phyloP scores from a whole-genome alignment of 2,113 vertebrate genomes.

The Daubentonia madagascariensis region DNA sequence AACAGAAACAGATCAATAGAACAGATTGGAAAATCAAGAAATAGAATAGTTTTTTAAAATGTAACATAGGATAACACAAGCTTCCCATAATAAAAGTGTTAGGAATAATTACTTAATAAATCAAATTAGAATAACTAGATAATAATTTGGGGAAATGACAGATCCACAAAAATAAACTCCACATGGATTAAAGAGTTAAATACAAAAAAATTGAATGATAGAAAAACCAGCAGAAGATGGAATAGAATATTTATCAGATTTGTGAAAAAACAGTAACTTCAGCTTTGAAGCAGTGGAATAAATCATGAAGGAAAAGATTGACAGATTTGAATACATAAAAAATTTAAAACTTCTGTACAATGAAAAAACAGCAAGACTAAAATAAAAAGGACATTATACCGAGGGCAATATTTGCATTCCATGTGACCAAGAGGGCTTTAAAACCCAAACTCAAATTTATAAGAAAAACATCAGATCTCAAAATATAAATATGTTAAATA shows the following conservation, averaged over 20 bases:
- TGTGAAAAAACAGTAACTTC: slow-evolving; percentile 53
- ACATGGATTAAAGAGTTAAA: slow-evolving; percentile 44
- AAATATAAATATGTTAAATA: slow-evolving; percentile 49
- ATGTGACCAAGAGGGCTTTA: neutral
- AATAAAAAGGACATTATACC: slow-evolving; percentile 53
- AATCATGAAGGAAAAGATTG: slow-evolving; percentile 68
- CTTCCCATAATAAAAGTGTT: neutral
- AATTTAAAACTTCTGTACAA: slow-evolving; percentile 54
- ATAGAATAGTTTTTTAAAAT: slow-evolving; percentile 15
- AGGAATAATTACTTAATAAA: slow-evolving; percentile 4
- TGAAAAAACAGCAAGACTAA: slow-evolving; percentile 46
- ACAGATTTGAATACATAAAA: slow-evolving; percentile 74
- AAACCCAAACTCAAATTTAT: slow-evolving; percentile 27
- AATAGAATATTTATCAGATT: slow-evolving; percentile 73
- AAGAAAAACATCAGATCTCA: slow-evolving; percentile 29
- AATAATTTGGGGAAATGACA: neutral
- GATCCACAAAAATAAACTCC: neutral
- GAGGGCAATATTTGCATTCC: slow-evolving; percentile 49
- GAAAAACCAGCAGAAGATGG: slow-evolving; percentile 47
- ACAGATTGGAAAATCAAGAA: slow-evolving; percentile 13
- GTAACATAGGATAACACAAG: slow-evolving; percentile 9
- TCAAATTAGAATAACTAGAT: neutral
- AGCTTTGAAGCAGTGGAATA: slow-evolving; percentile 68
- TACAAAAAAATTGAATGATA: neutral
- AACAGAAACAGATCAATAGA: slow-evolving; percentile 9